Evolutionary conservation across 2,797 vertebrate genomes (phyloP).

Genomic region (Eospalax fontanierii): DNA sequence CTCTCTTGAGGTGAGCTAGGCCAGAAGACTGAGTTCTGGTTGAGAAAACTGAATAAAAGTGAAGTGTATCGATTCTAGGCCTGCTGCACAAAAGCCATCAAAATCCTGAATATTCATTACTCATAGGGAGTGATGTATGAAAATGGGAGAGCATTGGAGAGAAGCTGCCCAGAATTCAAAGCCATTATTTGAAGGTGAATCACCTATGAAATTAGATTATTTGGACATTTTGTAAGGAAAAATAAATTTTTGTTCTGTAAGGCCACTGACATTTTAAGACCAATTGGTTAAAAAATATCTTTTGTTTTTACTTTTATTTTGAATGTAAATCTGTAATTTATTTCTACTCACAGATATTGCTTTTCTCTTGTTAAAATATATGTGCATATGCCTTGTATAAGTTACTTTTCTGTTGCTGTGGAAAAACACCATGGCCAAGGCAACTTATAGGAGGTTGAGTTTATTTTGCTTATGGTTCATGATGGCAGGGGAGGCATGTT

Average conservation of each 20-base stretch:
- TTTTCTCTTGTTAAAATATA: background rate
- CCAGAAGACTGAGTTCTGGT: background rate
- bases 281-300: background rate
- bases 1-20: background rate
- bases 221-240: background rate
- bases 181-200: background rate
- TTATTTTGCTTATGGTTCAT: too few relatives aligned
- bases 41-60: background rate
- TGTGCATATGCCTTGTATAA: background rate
- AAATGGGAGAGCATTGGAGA: background rate
- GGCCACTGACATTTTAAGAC: background rate
- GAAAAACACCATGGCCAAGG: too few relatives aligned
- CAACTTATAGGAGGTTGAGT: too few relatives aligned
- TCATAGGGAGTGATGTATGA: background rate
- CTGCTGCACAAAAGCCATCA: background rate
- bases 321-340: background rate
- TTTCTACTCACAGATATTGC: background rate
- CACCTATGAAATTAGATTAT: slow-evolving; percentile 6
- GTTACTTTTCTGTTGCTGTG: too few relatives aligned
- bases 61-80: background rate
- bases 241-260: background rate
- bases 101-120: background rate
- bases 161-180: background rate
- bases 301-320: background rate
- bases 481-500: too few relatives aligned